A percentile compares a stretch with the other conserved stretches of the same genome.
Evolutionary conservation across 2,797 vertebrate genomes (phyloP).

Genomic region (Hyperoplus immaculatus): DNA sequence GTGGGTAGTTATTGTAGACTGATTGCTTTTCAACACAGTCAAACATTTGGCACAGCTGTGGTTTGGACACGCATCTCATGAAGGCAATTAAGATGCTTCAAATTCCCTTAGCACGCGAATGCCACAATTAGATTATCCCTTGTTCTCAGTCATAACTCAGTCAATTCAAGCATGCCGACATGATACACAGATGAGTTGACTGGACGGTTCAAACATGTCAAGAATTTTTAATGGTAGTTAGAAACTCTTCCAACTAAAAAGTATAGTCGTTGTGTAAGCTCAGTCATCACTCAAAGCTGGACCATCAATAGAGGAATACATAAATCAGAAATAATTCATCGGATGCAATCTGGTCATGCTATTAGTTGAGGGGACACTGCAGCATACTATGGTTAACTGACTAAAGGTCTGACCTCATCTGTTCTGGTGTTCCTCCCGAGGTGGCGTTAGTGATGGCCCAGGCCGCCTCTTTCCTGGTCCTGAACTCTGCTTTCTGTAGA

Average conservation of each 20-base stretch:
- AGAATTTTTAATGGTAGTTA: neutral
- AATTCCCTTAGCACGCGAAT: too few relatives aligned
- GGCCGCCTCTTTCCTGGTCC: slow-evolving; percentile 97
- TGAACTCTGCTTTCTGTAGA: slow-evolving; percentile 97
- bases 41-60: too few relatives aligned
- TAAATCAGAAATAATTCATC: neutral
- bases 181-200: neutral
- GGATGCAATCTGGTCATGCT: neutral
- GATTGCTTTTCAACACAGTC: too few relatives aligned
- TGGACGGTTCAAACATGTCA: neutral
- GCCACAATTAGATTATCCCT: too few relatives aligned
- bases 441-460: slow-evolving; percentile 99
- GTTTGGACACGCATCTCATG: too few relatives aligned
- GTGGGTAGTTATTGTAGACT: too few relatives aligned
- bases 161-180: too few relatives aligned
- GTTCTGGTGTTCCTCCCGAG: slow-evolving; percentile 95
- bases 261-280: neutral
- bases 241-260: neutral
- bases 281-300: neutral
- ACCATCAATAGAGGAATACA: too few relatives aligned
- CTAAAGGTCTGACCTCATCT: slow-evolving; percentile 89
- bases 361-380: neutral
- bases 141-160: too few relatives aligned
- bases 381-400: neutral
- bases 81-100: too few relatives aligned